Evolutionary conservation across 2,888 invertebrate genomes (phyloP).

Genomic region (Philopedon plagiatum): DNA sequence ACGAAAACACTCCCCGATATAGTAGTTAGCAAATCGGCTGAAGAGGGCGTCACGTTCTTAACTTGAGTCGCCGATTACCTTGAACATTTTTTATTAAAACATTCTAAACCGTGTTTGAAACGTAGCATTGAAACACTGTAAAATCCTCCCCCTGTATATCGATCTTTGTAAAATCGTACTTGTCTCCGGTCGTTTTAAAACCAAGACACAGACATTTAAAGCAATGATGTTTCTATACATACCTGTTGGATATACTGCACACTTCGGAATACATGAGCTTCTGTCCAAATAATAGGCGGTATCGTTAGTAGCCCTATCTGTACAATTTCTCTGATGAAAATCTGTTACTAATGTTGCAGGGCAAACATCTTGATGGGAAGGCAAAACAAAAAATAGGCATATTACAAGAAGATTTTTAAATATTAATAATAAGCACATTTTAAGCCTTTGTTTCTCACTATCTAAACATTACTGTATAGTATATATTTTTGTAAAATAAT

Average conservation of each 20-base stretch:
- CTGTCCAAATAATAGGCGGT: slow-evolving; percentile 44
- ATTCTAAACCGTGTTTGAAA: too few relatives aligned
- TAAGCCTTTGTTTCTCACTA: not conserved
- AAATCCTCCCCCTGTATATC: too few relatives aligned
- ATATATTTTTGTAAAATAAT: not conserved
- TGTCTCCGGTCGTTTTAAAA: too few relatives aligned
- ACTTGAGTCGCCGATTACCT: too few relatives aligned
- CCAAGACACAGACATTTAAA: too few relatives aligned
- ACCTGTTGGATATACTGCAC: slow-evolving; percentile 38
- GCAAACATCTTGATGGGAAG: slow-evolving; percentile 11
- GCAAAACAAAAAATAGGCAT: not conserved
- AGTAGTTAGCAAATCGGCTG: too few relatives aligned
- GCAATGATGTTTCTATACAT: too few relatives aligned
- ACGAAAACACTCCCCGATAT: too few relatives aligned
- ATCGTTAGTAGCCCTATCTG: slow-evolving; percentile 27
- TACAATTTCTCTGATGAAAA: slow-evolving; percentile 47
- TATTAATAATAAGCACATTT: slow-evolving; percentile 4
- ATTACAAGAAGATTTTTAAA: not conserved
- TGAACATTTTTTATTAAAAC: too few relatives aligned
- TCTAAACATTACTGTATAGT: not conserved
- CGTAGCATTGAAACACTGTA: too few relatives aligned
- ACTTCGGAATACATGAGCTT: slow-evolving; percentile 41
- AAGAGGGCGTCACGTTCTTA: too few relatives aligned
- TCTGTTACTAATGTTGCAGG: slow-evolving; percentile 37
- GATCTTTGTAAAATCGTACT: too few relatives aligned